Evolutionary conservation across 2,888 invertebrate genomes (phyloP), one percentile per base, ranked within the genome.

Genomic region (Noctuana brunneofusca): DNA sequence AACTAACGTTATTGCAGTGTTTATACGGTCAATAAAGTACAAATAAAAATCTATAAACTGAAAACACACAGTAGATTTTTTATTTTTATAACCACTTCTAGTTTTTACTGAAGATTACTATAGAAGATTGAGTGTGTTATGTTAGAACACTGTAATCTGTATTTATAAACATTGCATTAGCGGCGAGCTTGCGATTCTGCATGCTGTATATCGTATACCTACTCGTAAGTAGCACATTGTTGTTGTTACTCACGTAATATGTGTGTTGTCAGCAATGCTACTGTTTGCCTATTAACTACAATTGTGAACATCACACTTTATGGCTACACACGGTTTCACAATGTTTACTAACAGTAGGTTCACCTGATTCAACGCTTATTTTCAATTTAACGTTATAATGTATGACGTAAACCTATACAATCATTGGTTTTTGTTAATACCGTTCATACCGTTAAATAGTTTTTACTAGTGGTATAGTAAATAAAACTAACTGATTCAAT

Each of bases 151-250:
- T 41, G 48, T 62, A 62, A 62, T 62, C 62, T 62, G 55, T 62
- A 62, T 55, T 62, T 55, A 55, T 62, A 62, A 62, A 62, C 55
- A 62, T 60, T 62, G 62, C 66, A 68, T 69, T 67, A 66, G 64
- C 53, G 65, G 52, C 63, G 64, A 63, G 35, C 66, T 67, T 69
- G 69, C 68, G 72, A 70, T 67, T 73, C 66, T 63, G 64, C 68
- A 69, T 66, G 65, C 66, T 48, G 16, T n/a, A 22, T 24, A 43
- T 2, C 9, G 16, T n/a, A 22, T 24, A 43, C 9, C 9, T 30
- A 16, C 16, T 16, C 20, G 57, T 58, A 27, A 32, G 46, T 53
- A 60, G 30, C 66, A 65, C 55, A 65, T 69, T 62, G 69, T 64
- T 65, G 68, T 64, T 65, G 64, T 68, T 67, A 55, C 58, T 62